Base-by-base conservation (phyloP, 2,113 vertebrate genomes). In the Tringa solitaria region DNA sequence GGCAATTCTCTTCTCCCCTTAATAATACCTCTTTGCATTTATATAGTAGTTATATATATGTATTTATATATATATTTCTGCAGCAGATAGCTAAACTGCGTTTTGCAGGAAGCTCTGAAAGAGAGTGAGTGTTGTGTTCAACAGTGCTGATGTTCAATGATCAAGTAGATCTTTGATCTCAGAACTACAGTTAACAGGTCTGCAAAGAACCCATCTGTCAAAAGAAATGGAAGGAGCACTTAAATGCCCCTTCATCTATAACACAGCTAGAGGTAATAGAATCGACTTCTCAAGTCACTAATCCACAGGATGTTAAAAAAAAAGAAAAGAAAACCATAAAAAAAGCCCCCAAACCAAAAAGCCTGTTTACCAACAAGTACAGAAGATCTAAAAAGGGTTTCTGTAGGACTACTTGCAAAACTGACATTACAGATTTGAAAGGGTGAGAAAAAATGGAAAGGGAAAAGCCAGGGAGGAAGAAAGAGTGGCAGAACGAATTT, bases 11-110 rank as follows among this genome's bases (percentile, higher is more conserved):
- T 64, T 92, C 82, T 81, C 86, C 57, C 67, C 43, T 85, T 90
- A 96, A 95, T 90, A 92, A 93, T 57, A 93, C 35, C 73, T 75
- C 70, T 89, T 87, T 87, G 63, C 77, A 72, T 92, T 87, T 93
- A 76, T 90, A 59, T 59, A 43, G 90, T 54, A 70, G 80, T 75
- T 88, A 57, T 23, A 65, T 33, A 57, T 33, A 33, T 78, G 56
- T 79, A 45, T 95, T 9, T 79, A 43, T 92, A 83, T 95, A 57
- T 43, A 9, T 70, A 74, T 84, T 86, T 90, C 83, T 93, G 59
- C 75, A 83, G 28, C 18, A 30, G 63, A 46, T 6, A 70, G n/a
- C 60, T 87, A 60, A 87, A 48, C 10, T 39, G 43, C 10, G 12
- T n/a, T 37, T 86, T 77, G 13, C 83, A 90, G 69, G 27, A 82